Conservation (phyloP, 2,797 vertebrate genomes). For the Pangasius macronema region DNA sequence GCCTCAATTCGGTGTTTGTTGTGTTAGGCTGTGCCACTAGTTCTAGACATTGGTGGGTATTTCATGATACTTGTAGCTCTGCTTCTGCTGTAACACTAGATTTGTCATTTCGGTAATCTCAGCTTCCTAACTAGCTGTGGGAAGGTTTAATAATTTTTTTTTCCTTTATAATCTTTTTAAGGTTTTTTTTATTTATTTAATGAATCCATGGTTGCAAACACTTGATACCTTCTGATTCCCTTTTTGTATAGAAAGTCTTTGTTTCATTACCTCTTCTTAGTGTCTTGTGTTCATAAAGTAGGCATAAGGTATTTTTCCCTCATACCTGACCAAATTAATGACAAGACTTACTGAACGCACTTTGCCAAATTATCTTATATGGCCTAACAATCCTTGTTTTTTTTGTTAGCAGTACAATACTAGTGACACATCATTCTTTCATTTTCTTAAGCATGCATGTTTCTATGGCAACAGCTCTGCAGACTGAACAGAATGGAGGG, state of each 20-base stretch:
- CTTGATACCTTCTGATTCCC: background rate
- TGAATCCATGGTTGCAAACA: slow-evolving; percentile 10
- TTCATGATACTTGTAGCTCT: background rate
- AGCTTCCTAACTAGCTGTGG: background rate
- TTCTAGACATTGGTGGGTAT: no score
- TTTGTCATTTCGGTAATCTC: background rate
- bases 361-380: slow-evolving; percentile 31
- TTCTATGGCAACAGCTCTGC: slow-evolving; percentile 69
- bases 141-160: no score
- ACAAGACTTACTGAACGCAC: slow-evolving; percentile 11
- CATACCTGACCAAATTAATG: slow-evolving; percentile 18
- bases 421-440: slow-evolving; percentile 39
- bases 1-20: no score
- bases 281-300: background rate
- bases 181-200: background rate
- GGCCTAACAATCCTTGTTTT: slow-evolving; percentile 34
- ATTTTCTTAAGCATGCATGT: slow-evolving; percentile 59
- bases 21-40: no score
- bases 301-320: background rate
- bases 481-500: slow-evolving; percentile 54
- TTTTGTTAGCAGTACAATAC: slow-evolving; percentile 43
- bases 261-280: background rate
- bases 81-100: background rate
- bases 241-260: background rate
- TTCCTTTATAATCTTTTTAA: background rate